Conservation (phyloP, 2,797 vertebrate genomes). For the Enteromius thamalakanensis region DNA sequence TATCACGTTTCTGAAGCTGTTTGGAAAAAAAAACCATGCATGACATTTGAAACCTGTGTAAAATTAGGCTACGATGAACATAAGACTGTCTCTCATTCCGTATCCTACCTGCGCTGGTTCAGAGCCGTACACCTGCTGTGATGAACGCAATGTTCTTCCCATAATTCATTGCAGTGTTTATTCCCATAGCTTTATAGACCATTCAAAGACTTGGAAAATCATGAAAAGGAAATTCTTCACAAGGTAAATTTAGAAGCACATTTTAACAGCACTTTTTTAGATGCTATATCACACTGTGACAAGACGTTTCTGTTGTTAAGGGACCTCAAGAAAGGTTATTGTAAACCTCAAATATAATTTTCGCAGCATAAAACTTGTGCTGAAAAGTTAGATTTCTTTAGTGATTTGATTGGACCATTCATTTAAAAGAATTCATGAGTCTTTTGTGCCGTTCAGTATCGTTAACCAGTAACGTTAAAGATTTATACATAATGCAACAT, state of each 20-base stretch:
- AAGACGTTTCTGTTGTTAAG: neutral
- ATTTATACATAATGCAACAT: no score
- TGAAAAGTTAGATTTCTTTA: neutral
- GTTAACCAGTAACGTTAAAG: no score
- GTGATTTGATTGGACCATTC: neutral
- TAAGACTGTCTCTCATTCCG: constrained; percentile 52
- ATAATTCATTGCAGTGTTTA: constrained; percentile 65
- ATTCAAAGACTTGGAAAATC: constrained; percentile 31
- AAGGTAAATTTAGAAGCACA: constrained; percentile 18
- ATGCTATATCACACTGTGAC: constrained; percentile 4
- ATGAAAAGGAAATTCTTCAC: constrained; percentile 27
- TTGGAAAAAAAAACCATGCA: constrained; percentile 42
- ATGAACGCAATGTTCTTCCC: constrained; percentile 49
- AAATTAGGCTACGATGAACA: constrained; percentile 57
- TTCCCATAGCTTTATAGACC: constrained; percentile 60
- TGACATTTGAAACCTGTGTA: constrained; percentile 55
- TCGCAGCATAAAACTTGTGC: neutral
- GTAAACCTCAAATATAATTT: neutral
- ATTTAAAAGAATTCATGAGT: neutral
- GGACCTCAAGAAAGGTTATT: neutral
- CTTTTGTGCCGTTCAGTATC: no score
- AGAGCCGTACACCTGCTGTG: constrained; percentile 49
- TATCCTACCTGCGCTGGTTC: constrained; percentile 57
- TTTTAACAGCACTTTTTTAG: constrained; percentile 19
- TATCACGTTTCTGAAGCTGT: constrained; percentile 55